Evolutionary conservation across 2,113 vertebrate genomes (phyloP).

Genomic region (Rhinichthys klamathensis): DNA sequence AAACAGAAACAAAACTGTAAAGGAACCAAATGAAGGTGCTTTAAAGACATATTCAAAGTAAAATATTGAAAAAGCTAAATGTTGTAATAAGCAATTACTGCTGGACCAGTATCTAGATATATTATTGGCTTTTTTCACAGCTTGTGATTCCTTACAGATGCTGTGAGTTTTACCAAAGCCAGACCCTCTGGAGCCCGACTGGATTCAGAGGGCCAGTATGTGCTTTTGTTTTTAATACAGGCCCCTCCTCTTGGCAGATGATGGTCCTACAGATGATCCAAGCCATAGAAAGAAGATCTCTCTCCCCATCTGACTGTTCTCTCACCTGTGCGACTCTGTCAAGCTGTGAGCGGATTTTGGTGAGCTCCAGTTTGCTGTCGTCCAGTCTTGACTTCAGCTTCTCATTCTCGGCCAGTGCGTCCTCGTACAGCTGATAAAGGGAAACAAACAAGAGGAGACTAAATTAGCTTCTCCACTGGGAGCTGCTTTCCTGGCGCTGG

Average conservation of each 20-base stretch:
- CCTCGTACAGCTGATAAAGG: slow-evolving; percentile 85
- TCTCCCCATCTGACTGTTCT: background rate
- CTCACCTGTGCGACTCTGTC: slow-evolving; percentile 89
- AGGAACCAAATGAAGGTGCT: background rate
- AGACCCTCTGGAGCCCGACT: background rate
- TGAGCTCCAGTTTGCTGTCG: slow-evolving; percentile 89
- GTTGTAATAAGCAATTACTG: background rate
- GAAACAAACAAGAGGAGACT: background rate
- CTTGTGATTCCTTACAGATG: slow-evolving; percentile 14
- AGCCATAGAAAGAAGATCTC: background rate
- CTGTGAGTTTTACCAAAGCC: background rate
- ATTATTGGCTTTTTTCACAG: background rate
- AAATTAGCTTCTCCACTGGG: slow-evolving; percentile 12
- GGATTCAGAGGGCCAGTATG: background rate
- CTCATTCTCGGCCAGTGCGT: slow-evolving; percentile 91
- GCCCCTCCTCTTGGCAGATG: background rate
- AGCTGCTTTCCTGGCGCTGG: slow-evolving; percentile 1
- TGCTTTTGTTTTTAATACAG: slow-evolving; percentile 21
- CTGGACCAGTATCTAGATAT: background rate
- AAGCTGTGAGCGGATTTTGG: slow-evolving; percentile 86
- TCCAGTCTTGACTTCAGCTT: slow-evolving; percentile 90
- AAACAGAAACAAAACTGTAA: background rate
- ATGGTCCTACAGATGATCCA: background rate
- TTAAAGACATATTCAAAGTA: background rate
- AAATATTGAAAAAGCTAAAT: background rate